A percentile compares a stretch with the other conserved stretches of the same genome.
phyloP scores from a whole-genome alignment of 2,113 vertebrate species.

The Lichenostomus cassidix region DNA sequence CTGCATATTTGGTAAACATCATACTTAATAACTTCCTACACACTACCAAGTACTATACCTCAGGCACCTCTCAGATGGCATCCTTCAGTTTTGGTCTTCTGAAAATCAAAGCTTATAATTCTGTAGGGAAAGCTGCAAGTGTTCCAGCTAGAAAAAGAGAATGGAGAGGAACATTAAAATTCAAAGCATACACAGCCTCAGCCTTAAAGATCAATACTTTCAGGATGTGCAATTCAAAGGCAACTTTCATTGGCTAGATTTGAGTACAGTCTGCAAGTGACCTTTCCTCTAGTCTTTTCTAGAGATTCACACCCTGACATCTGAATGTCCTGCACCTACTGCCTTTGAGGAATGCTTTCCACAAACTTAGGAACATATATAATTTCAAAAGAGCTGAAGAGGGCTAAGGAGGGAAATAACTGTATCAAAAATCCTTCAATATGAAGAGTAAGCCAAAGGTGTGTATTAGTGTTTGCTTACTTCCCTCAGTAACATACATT shows the following conservation, averaged over 20 bases:
- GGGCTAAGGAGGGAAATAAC: neutral
- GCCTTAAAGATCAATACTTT: neutral
- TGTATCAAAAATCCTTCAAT: neutral
- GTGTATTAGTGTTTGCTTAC: neutral
- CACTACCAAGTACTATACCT: constrained; percentile 75
- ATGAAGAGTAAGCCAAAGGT: neutral
- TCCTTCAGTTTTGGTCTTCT: constrained; percentile 76
- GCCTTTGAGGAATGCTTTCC: neutral
- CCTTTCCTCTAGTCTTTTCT: neutral
- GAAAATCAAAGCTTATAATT: constrained; percentile 56
- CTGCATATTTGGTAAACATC: neutral
- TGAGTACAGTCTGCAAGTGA: neutral
- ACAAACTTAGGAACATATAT: neutral
- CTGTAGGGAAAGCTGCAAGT: constrained; percentile 14
- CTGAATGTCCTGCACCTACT: neutral
- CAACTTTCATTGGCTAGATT: neutral
- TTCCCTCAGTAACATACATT: neutral
- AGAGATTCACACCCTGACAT: neutral
- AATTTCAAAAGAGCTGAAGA: neutral
- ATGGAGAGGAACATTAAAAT: constrained; percentile 32
- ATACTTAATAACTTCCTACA: neutral
- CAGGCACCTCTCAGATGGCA: constrained; percentile 90
- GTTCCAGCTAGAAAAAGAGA: constrained; percentile 70
- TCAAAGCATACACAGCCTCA: neutral
- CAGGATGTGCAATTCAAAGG: neutral